Conservation (phyloP, 2,113 vertebrate genomes). For the Martes martes region DNA sequence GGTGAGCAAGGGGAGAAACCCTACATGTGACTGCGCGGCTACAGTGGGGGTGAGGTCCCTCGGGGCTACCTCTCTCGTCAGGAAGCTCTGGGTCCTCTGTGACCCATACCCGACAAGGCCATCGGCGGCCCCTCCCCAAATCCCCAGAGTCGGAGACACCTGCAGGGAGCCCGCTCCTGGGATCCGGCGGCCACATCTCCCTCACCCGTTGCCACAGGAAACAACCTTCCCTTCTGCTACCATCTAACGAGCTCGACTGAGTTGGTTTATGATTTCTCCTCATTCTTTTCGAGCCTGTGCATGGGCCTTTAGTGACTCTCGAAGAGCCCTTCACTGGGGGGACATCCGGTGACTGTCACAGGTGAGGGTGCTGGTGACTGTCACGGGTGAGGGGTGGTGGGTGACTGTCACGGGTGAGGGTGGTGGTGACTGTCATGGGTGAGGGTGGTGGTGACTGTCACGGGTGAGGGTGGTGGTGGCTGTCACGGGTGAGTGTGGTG, state of each 20-base stretch:
- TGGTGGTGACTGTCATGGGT: no score
- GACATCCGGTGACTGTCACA: neutral
- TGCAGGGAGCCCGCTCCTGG: fast-evolving
- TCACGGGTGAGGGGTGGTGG: neutral
- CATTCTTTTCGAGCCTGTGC: neutral
- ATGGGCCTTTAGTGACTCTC: neutral
- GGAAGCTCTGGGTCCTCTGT: neutral
- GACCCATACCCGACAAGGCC: neutral
- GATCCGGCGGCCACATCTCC: neutral
- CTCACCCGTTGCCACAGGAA: neutral
- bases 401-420: neutral
- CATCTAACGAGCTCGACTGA: neutral
- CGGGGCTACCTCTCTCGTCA: neutral
- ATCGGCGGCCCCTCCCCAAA: neutral
- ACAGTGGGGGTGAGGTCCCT: fast-evolving
- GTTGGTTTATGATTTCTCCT: neutral
- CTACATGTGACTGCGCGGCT: neutral
- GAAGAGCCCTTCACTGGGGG: neutral
- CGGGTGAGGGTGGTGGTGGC: no score
- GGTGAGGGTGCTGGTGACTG: no score
- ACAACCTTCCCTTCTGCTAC: no score
- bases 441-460: neutral
- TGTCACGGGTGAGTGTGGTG: fast-evolving
- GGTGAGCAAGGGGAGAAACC: neutral
- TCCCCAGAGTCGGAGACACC: neutral